Conservation (phyloP, 2,797 vertebrate genomes). For the Clarias pachynema region DNA sequence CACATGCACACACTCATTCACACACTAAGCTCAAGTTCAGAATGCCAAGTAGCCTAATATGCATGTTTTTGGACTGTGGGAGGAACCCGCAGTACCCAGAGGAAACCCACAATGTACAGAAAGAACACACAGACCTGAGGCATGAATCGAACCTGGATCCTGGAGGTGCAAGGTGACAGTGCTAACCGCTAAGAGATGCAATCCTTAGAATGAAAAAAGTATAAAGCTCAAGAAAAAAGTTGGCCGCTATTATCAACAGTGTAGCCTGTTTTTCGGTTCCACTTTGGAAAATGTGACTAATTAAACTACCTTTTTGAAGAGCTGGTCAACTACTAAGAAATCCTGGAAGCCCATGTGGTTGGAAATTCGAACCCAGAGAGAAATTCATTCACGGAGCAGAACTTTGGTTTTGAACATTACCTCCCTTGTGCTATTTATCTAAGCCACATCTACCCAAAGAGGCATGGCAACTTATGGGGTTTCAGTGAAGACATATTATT, state of each 20-base stretch:
- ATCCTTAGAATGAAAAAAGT: too few species aligned
- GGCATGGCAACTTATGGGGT: slow-evolving; percentile 45
- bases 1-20: too few species aligned
- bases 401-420: slow-evolving; percentile 16
- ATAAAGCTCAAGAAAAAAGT: too few species aligned
- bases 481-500: slow-evolving; percentile 59
- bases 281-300: background rate
- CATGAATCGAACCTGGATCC: too few species aligned
- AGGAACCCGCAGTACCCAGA: too few species aligned
- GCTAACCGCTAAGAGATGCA: too few species aligned
- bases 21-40: too few species aligned
- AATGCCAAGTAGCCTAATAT: too few species aligned
- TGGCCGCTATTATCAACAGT: background rate
- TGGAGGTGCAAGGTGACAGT: too few species aligned
- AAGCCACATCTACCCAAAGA: slow-evolving; percentile 33
- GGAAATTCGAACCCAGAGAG: slow-evolving; percentile 5
- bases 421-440: slow-evolving; percentile 35
- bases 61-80: too few species aligned
- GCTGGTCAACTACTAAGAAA: background rate
- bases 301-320: background rate
- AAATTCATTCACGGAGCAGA: background rate
- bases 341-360: background rate
- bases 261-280: background rate
- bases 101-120: too few species aligned
- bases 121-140: too few species aligned